Evolutionary conservation across 2,888 invertebrate species (phyloP).

Genomic region (Cephus nigrinus): DNA sequence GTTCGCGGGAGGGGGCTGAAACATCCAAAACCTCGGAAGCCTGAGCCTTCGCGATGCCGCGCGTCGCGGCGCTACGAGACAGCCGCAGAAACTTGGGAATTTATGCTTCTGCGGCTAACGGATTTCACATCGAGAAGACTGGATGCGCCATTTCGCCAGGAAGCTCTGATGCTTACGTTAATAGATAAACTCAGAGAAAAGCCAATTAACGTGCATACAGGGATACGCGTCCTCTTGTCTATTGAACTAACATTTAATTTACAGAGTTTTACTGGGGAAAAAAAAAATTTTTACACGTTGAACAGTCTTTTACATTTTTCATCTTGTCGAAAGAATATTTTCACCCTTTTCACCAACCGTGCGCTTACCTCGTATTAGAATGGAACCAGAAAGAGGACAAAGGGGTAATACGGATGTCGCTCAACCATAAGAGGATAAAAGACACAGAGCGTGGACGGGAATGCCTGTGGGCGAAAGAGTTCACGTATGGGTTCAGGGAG

Average conservation of each 20-base stretch:
- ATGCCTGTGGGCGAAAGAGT: neutral
- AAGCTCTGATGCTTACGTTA: neutral
- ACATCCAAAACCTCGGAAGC: neutral
- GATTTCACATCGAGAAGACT: neutral
- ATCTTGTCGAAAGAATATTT: neutral
- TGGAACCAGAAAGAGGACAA: neutral
- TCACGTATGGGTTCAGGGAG: neutral
- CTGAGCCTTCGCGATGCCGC: neutral
- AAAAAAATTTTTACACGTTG: neutral
- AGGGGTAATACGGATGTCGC: neutral
- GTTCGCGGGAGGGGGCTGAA: neutral
- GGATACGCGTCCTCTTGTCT: neutral
- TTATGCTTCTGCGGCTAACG: slow-evolving; percentile 39
- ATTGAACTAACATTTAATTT: neutral
- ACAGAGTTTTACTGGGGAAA: neutral
- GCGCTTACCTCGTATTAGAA: neutral
- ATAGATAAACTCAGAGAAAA: neutral
- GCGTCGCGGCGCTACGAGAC: slow-evolving; percentile 31
- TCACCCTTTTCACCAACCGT: neutral
- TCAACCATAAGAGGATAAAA: neutral
- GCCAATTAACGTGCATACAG: neutral
- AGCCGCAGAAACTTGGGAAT: slow-evolving; percentile 57
- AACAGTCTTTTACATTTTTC: neutral
- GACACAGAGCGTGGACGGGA: neutral
- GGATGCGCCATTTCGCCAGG: neutral